Evolutionary conservation across 2,888 invertebrate genomes (phyloP).

Genomic region (Nysson spinosus): DNA sequence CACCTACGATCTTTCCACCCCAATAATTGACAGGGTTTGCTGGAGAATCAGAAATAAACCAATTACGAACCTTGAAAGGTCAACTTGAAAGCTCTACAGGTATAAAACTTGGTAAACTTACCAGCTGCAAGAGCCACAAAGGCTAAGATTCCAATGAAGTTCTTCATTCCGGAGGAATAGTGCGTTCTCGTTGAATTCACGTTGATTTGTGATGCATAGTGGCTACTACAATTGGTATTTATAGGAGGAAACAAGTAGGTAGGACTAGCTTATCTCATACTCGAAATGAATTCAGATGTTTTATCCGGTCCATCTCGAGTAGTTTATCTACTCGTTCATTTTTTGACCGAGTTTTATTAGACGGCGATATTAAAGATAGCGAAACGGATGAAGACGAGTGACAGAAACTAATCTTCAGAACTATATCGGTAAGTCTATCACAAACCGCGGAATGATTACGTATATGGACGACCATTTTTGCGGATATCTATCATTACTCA

Average conservation of each 20-base stretch:
- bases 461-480: no score
- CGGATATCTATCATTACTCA: no score
- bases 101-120: slow-evolving; percentile 21
- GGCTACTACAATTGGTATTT: slow-evolving; percentile 11
- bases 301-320: neutral
- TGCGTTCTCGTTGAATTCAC: no score
- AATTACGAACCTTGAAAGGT: no score
- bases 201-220: neutral
- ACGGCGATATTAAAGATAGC: no score
- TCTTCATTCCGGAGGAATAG: slow-evolving; percentile 14
- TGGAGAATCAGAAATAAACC: no score
- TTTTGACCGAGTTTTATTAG: no score
- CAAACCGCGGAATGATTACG: no score
- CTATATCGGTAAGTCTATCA: no score
- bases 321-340: neutral
- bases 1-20: slow-evolving; percentile 59
- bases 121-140: slow-evolving; percentile 23
- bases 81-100: neutral
- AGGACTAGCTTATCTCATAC: neutral
- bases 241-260: slow-evolving; percentile 12
- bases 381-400: no score
- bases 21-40: slow-evolving; percentile 21
- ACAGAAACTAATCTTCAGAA: no score
- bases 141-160: slow-evolving; percentile 15
- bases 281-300: slow-evolving; percentile 15